Evolutionary conservation across 2,888 invertebrate species (phyloP).

Genomic region (Monoplex corrugatus): DNA sequence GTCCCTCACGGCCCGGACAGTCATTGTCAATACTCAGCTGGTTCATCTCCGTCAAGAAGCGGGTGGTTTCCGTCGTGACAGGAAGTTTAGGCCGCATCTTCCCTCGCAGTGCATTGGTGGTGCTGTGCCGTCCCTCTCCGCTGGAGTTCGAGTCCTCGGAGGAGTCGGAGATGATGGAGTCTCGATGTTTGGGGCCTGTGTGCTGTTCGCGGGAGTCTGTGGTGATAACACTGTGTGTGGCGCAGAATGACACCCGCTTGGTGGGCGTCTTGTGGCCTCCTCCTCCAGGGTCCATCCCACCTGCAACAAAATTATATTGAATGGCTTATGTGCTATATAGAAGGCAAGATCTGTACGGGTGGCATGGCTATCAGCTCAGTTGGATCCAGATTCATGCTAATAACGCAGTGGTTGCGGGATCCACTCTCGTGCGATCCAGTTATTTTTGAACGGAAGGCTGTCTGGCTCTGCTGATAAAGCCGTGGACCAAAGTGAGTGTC

Average conservation of each 20-base stretch:
- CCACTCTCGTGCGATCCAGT: too few species aligned
- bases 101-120: constrained; percentile 62
- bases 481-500: too few species aligned
- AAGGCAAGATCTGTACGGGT: too few species aligned
- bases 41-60: constrained; percentile 76
- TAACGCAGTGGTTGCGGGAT: too few species aligned
- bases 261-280: constrained; percentile 70
- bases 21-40: constrained; percentile 71
- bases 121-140: constrained; percentile 69
- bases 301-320: too few species aligned
- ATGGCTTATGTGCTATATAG: too few species aligned
- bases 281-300: neutral
- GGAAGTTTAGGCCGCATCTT: constrained; percentile 76
- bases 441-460: too few species aligned
- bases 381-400: too few species aligned
- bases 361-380: too few species aligned
- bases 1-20: constrained; percentile 57
- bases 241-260: constrained; percentile 77
- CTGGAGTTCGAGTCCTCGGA: constrained; percentile 77
- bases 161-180: constrained; percentile 77
- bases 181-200: constrained; percentile 69
- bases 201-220: constrained; percentile 69
- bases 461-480: too few species aligned
- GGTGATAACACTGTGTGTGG: constrained; percentile 74
- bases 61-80: constrained; percentile 76